Evolutionary conservation across 2,888 invertebrate species (phyloP), one percentile per base, ranked within the genome.

Genomic region (Platycheirus albimanus): DNA sequence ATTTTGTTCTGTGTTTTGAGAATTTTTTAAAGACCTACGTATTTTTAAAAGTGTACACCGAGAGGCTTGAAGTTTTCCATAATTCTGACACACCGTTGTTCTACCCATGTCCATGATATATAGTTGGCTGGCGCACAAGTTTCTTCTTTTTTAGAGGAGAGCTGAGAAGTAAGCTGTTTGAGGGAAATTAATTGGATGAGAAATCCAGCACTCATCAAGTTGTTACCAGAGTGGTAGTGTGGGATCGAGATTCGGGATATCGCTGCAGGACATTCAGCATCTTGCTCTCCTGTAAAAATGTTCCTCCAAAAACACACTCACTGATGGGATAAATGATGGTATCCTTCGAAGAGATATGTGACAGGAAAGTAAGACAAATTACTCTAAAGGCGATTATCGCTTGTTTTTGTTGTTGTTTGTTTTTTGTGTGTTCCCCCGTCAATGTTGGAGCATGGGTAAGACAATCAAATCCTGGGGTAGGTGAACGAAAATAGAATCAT

Each of bases 301-400:
- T 41, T 64, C 43, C 43, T 38, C 36, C 15, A 52, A 76, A 51
- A 54, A 70, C 49, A 70, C 30, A 47, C 51, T 61, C 17, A 36
- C 47, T 58, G 56, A 47, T 67, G 17, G 33, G 49, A 83, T 77
- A 72, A 70, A 64, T 75, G 64, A 70, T 75, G 63, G 75, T 43
- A 58, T 78, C 75, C 51, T 49, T 70, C 36, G 56, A 51, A 64
- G 28, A 69, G 58, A 75, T 70, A 58, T 74, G 83, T 83, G 71
- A 63, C 69, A 67, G 69, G 20, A 36, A 77, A 77, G 69, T 78
- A 83, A 83, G 83, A 83, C 83, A 83, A 83, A 83, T 83, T 83
- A 72, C 83, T 58, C 72, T 49, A 77, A 54, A 67, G 41, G 56
- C 64, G 77, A 77, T 72, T 72, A 83, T 83, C 66, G 76, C 28